A percentile compares a stretch with the other conserved stretches of the same genome.
These are phyloP conservation scores for Limnephilus marmoratus DNA, from an alignment of 2,888 invertebrate species.

Conservation along the genomic window DNA sequence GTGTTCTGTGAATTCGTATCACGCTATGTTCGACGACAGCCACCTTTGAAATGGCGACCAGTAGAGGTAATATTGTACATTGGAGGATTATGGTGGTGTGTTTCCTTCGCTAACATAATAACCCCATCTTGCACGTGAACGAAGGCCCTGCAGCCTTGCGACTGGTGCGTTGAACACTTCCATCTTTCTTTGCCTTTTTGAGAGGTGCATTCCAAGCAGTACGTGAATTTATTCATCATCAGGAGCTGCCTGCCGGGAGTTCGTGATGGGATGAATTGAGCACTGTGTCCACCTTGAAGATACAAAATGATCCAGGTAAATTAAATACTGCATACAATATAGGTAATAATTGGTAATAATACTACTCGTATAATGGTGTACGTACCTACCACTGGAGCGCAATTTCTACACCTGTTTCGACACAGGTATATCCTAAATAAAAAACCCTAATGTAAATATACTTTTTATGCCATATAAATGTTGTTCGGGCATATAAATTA, in stretches of 20 bases:
- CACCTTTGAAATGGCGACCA: not conserved
- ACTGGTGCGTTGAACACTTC: slow-evolving; percentile 24
- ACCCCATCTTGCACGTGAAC: not conserved
- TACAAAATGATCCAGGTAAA: not conserved
- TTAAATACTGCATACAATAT: not conserved
- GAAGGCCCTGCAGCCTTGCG: not conserved
- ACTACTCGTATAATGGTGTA: too few species aligned
- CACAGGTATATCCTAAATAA: too few species aligned
- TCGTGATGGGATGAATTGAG: not conserved
- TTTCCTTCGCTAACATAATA: not conserved
- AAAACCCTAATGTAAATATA: too few species aligned
- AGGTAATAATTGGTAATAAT: too few species aligned
- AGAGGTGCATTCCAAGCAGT: not conserved
- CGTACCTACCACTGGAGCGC: not conserved
- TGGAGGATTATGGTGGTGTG: not conserved
- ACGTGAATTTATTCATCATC: slow-evolving; percentile 1
- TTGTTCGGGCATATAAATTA: too few species aligned
- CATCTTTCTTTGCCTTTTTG: not conserved
- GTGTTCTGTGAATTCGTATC: not conserved
- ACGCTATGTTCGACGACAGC: not conserved
- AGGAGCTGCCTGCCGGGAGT: not conserved
- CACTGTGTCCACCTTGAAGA: not conserved
- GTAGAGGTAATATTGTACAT: not conserved
- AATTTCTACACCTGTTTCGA: too few species aligned
- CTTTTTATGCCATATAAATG: too few species aligned